Conservation (phyloP, 2,113 vertebrate species). For the Solea solea region DNA sequence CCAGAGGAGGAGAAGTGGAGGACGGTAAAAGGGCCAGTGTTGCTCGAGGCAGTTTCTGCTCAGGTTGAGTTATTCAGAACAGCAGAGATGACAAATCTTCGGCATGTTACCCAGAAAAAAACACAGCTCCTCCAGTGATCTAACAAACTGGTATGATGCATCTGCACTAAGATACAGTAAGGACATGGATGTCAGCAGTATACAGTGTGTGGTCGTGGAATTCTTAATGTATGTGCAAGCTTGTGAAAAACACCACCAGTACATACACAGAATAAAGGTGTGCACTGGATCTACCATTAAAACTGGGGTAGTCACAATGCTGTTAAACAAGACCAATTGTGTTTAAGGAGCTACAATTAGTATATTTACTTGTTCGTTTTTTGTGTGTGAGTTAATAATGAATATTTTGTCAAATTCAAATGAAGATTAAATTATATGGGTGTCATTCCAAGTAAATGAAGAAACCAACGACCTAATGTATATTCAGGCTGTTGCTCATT, state of each 20-base stretch:
- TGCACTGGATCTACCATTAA: too few relatives aligned
- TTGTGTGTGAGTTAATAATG: neutral
- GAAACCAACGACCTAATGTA: neutral
- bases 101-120: neutral
- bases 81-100: neutral
- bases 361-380: neutral
- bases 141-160: neutral
- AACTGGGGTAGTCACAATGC: too few relatives aligned
- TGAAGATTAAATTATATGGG: neutral
- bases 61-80: neutral
- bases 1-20: neutral
- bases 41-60: neutral
- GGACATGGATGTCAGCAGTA: too few relatives aligned
- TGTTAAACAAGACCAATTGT: too few relatives aligned
- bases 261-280: too few relatives aligned
- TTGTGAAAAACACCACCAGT: too few relatives aligned
- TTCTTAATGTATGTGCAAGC: too few relatives aligned
- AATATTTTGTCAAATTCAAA: neutral
- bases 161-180: too few relatives aligned
- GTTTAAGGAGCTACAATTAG: too few relatives aligned
- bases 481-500: neutral
- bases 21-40: neutral
- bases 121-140: neutral
- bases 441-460: neutral
- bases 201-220: too few relatives aligned